These are phyloP conservation scores for Hypena proboscidalis DNA, from an alignment of 2,888 invertebrate genomes.

Conservation along the genomic window DNA sequence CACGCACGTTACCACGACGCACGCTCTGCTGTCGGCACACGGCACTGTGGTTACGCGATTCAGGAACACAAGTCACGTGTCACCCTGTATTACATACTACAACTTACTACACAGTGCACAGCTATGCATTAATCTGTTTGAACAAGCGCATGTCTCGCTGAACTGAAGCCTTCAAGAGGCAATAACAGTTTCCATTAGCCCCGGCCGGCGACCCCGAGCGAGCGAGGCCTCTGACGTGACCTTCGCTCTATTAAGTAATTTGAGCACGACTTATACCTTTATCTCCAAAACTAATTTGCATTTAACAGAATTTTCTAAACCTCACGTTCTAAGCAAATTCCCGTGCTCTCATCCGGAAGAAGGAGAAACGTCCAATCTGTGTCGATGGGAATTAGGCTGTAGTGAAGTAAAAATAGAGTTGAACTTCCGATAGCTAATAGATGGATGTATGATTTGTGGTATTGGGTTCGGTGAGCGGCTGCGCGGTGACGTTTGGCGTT, in stretches of 20 bases:
- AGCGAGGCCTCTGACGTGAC: conserved; percentile 28
- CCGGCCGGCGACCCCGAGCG: conserved; percentile 21
- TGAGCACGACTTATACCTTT: conserved; percentile 57
- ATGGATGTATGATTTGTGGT: conserved; percentile 69
- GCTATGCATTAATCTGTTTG: background rate
- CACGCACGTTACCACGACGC: conserved; percentile 5
- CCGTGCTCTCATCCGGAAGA: conserved; percentile 16
- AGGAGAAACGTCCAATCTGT: conserved; percentile 30
- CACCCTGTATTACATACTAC: background rate
- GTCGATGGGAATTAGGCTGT: conserved; percentile 33
- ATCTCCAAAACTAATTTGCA: conserved; percentile 72
- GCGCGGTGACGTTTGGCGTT: conserved; percentile 80
- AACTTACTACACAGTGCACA: background rate
- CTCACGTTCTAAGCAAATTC: conserved; percentile 73
- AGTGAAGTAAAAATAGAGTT: conserved; percentile 46
- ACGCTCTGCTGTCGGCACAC: conserved; percentile 30
- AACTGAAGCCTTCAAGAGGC: conserved; percentile 8
- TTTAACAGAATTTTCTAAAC: conserved; percentile 72
- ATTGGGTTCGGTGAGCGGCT: conserved; percentile 63
- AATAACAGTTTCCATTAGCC: conserved; percentile 19
- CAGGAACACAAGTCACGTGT: conserved; percentile 10
- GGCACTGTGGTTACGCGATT: conserved; percentile 29
- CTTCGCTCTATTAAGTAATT: conserved; percentile 55
- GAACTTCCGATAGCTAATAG: conserved; percentile 58
- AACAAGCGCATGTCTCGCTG: conserved; percentile 9